phyloP scores from a whole-genome alignment of 2,888 invertebrate species.

The Latheticus oryzae region DNA sequence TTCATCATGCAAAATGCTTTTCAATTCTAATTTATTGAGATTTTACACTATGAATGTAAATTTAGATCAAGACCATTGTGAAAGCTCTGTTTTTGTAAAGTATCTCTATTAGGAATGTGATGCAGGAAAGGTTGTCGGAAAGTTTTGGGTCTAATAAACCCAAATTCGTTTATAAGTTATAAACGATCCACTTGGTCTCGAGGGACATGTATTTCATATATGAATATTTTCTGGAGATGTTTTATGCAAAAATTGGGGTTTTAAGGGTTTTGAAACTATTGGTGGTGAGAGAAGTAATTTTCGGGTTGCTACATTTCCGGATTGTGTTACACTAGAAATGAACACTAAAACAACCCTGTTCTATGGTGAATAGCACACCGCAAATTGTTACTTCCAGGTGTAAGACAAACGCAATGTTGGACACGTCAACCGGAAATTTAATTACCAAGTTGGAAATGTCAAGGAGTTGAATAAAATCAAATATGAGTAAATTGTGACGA shows the following conservation, averaged over 20 bases:
- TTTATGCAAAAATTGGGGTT: no score
- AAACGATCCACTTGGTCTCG: constrained; percentile 10
- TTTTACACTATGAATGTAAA: no score
- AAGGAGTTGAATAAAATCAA: neutral
- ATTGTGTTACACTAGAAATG: constrained; percentile 17
- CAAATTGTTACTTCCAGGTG: constrained; percentile 12
- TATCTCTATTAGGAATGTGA: constrained; percentile 6
- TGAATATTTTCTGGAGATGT: constrained; percentile 1
- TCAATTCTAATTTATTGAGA: no score
- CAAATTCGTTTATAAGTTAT: constrained; percentile 19
- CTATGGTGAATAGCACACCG: constrained; percentile 10
- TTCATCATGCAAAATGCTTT: neutral
- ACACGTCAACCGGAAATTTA: constrained; percentile 14
- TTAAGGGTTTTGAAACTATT: no score
- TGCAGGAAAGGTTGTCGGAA: constrained; percentile 4
- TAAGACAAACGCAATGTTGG: constrained; percentile 6
- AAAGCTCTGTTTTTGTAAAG: constrained; percentile 9
- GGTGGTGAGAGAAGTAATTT: constrained; percentile 13
- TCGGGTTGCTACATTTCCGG: constrained; percentile 11
- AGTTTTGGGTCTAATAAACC: constrained; percentile 19
- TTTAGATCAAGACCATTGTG: no score
- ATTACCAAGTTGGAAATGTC: constrained; percentile 4
- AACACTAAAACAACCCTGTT: constrained; percentile 17
- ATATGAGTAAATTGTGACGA: no score
- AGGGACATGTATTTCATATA: constrained; percentile 8